phyloP scores from a whole-genome alignment of 2,888 invertebrate genomes.

The Lamellibrachia satsuma region DNA sequence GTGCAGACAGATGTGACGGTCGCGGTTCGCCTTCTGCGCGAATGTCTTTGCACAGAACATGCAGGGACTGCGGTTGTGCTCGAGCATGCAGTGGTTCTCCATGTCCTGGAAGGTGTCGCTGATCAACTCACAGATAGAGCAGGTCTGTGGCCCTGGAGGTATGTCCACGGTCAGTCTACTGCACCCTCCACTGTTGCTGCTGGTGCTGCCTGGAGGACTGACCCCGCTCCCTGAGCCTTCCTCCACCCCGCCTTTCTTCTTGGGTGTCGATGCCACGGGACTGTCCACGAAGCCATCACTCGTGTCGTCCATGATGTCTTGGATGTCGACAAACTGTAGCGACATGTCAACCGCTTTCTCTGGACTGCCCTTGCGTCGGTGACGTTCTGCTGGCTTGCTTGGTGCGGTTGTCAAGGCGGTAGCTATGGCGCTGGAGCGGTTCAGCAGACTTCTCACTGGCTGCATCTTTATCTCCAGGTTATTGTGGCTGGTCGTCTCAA shows the following conservation, averaged over 20 bases:
- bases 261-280: neutral
- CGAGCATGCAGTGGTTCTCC: slow-evolving; percentile 54
- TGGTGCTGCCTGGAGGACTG: neutral
- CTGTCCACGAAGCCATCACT: neutral
- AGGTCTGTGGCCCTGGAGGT: slow-evolving; percentile 34
- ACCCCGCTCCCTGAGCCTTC: neutral
- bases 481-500: slow-evolving; percentile 24
- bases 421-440: neutral
- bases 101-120: slow-evolving; percentile 48
- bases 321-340: slow-evolving; percentile 18
- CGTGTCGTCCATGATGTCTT: slow-evolving; percentile 20
- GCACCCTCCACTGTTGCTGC: slow-evolving; percentile 11
- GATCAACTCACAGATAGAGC: slow-evolving; percentile 30
- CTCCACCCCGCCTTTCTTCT: neutral
- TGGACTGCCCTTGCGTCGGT: slow-evolving; percentile 22
- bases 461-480: slow-evolving; percentile 25
- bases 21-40: slow-evolving; percentile 62
- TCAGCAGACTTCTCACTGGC: slow-evolving; percentile 28
- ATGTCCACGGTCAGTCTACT: slow-evolving; percentile 21
- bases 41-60: slow-evolving; percentile 61
- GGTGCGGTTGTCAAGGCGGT: neutral
- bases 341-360: slow-evolving; percentile 27
- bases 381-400: neutral
- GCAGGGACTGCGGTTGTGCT: slow-evolving; percentile 60
- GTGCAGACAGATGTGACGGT: slow-evolving; percentile 62